Percentiles rank a stretch among this genome's conserved stretches.
These are phyloP conservation scores for Zaprionus obscuricornis DNA, from an alignment of 2,888 invertebrate genomes.

Conservation along the genomic window DNA sequence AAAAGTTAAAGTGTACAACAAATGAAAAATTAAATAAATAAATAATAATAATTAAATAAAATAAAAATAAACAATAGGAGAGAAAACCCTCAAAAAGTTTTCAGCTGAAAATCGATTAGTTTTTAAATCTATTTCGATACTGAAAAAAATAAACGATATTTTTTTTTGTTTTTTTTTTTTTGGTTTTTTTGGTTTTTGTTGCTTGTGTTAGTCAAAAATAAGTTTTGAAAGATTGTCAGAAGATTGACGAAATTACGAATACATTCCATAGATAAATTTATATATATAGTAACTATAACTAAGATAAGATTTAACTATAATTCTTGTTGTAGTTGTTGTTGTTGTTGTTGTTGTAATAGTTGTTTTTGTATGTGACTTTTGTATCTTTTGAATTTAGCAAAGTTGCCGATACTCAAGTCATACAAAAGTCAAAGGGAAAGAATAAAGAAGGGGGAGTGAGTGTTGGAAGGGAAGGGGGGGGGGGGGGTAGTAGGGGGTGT, in stretches of 20 bases:
- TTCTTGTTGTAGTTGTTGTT: constrained; percentile 10
- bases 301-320: constrained; percentile 24
- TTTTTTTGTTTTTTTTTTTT: constrained; percentile 10
- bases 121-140: constrained; percentile 79
- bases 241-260: constrained; percentile 28
- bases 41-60: constrained; percentile 37
- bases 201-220: constrained; percentile 19
- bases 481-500: constrained; percentile 9
- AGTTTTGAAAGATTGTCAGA: constrained; percentile 10
- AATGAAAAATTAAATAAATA: constrained; percentile 20
- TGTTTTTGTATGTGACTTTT: constrained; percentile 9
- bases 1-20: constrained; percentile 27
- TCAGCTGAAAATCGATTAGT: constrained; percentile 82
- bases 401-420: constrained; percentile 35
- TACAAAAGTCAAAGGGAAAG: constrained; percentile 9
- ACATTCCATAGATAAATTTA: too few relatives aligned
- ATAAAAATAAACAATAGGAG: constrained; percentile 30
- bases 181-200: constrained; percentile 11
- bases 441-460: constrained; percentile 1
- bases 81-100: constrained; percentile 62
- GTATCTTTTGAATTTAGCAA: constrained; percentile 34
- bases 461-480: constrained; percentile 8
- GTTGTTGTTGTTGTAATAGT: constrained; percentile 7
- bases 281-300: too few relatives aligned
- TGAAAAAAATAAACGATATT: constrained; percentile 29